Evolutionary conservation across 2,113 vertebrate genomes (phyloP).

Genomic region (Verasper variegatus): DNA sequence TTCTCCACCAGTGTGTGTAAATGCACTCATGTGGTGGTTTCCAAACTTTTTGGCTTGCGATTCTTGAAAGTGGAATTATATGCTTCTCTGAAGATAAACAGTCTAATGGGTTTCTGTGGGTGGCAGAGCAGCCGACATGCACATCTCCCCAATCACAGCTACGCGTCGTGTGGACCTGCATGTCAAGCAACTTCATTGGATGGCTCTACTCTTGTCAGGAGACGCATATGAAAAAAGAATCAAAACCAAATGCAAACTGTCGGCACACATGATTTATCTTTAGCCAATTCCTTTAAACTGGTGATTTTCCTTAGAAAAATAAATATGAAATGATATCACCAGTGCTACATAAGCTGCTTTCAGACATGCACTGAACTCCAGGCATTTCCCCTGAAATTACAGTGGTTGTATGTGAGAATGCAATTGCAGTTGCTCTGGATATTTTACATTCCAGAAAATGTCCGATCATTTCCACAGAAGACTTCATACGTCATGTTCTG

Average conservation of each 20-base stretch:
- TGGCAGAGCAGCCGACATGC: background rate
- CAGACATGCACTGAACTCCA: no score
- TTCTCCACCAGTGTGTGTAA: background rate
- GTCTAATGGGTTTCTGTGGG: slow-evolving; percentile 1
- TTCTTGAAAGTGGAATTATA: slow-evolving; percentile 15
- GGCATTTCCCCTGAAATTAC: no score
- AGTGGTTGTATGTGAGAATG: no score
- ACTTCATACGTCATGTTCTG: no score
- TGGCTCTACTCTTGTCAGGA: background rate
- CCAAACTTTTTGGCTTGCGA: background rate
- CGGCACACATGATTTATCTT: background rate
- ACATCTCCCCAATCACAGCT: slow-evolving; percentile 13
- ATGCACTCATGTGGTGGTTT: background rate
- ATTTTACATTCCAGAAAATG: no score
- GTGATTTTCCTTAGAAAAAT: background rate
- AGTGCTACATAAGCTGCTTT: background rate
- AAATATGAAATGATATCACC: background rate
- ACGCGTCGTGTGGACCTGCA: background rate
- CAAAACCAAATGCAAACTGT: background rate
- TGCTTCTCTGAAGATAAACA: background rate
- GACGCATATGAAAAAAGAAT: background rate
- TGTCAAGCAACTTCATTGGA: slow-evolving; percentile 1
- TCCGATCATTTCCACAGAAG: no score
- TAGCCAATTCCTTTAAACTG: background rate
- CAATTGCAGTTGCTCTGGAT: no score